A percentile compares a stretch with the other conserved stretches of the same genome.
These are phyloP conservation scores for Emydocephalus ijimae DNA, from an alignment of 2,113 vertebrate species.

Conservation along the genomic window DNA sequence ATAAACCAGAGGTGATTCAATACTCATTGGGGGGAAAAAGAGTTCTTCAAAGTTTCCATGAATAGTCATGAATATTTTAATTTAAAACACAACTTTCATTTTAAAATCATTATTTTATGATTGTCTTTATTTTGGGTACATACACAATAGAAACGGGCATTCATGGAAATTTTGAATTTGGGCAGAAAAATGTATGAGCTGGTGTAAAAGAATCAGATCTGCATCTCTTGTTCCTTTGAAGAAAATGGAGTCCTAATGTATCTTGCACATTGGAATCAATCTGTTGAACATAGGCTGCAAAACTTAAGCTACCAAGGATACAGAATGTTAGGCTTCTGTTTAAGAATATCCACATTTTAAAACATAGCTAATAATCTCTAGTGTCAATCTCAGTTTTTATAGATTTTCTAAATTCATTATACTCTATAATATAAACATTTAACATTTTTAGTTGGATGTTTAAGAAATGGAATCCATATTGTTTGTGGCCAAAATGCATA, in stretches of 20 bases:
- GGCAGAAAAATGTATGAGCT: neutral
- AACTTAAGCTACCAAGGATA: neutral
- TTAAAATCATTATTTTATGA: constrained; percentile 22
- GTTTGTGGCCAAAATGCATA: neutral
- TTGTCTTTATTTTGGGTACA: neutral
- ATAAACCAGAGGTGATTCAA: constrained; percentile 9
- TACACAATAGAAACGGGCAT: neutral
- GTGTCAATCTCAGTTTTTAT: neutral
- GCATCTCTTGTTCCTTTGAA: too few species aligned
- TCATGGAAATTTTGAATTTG: neutral
- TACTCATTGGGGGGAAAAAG: neutral
- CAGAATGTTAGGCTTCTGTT: neutral
- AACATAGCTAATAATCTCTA: neutral
- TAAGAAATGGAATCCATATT: neutral
- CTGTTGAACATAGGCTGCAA: neutral
- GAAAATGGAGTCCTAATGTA: neutral
- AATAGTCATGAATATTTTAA: neutral
- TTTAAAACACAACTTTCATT: neutral
- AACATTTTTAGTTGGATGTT: neutral
- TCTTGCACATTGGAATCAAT: neutral
- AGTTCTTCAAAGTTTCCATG: constrained; percentile 8
- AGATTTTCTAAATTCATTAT: neutral
- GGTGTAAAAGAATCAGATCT: neutral
- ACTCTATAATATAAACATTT: neutral
- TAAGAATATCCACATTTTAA: neutral